Evolutionary conservation across 2,113 vertebrate genomes (phyloP).

Genomic region (Chloropsis cyanopogon): DNA sequence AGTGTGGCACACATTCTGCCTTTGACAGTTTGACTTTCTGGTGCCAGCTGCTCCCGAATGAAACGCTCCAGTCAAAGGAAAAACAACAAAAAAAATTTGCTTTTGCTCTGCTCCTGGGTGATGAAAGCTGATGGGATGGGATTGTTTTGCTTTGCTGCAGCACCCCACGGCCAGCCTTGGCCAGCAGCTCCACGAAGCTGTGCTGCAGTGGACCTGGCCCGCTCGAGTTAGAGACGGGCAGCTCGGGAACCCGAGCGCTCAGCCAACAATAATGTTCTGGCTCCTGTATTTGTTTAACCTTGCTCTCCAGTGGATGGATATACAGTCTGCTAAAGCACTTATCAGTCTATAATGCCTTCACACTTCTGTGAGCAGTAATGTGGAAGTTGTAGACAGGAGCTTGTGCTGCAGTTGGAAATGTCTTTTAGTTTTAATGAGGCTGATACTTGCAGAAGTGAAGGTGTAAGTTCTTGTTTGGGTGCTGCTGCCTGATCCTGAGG

Average conservation of each 20-base stretch:
- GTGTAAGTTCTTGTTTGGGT: not conserved
- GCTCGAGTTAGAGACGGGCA: constrained; percentile 34
- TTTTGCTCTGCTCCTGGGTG: not conserved
- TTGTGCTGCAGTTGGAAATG: not conserved
- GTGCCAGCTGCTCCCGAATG: not conserved
- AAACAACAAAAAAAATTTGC: not conserved
- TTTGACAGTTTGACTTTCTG: not conserved
- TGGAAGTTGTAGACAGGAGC: constrained; percentile 24
- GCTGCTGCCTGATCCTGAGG: not conserved
- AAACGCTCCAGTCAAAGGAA: not conserved
- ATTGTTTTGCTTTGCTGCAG: constrained; percentile 34
- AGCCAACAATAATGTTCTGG: constrained; percentile 62
- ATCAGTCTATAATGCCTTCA: constrained; percentile 58
- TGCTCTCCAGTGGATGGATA: constrained; percentile 44
- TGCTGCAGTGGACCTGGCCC: not conserved
- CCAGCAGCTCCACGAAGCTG: not conserved
- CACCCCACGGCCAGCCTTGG: constrained; percentile 16
- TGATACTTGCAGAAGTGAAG: not conserved
- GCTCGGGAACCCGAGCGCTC: not conserved
- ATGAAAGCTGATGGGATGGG: not conserved
- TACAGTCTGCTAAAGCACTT: constrained; percentile 64
- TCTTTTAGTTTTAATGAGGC: constrained; percentile 3
- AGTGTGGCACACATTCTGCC: not conserved
- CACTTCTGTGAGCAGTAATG: constrained; percentile 18
- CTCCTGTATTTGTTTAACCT: constrained; percentile 66